These are phyloP conservation scores for Tetraneura akinire DNA, from an alignment of 1,140 invertebrate genomes.

Conservation along the genomic window DNA sequence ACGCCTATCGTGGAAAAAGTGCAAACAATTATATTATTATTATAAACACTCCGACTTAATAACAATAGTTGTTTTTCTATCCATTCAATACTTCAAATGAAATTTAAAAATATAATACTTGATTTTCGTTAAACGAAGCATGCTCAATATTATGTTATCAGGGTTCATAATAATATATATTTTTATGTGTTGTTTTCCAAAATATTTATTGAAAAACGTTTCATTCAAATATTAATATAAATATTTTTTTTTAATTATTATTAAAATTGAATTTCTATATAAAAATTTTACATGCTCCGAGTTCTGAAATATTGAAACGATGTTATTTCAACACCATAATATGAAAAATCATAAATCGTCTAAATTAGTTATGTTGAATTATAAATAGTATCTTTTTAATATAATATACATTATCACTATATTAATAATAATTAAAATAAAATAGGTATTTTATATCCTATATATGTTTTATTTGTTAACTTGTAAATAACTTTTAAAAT, in stretches of 20 bases:
- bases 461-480: background rate
- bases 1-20: background rate
- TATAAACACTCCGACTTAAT: background rate
- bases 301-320: too few relatives aligned
- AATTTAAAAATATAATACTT: background rate
- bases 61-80: slow-evolving; percentile 10
- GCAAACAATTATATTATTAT: background rate
- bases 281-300: background rate
- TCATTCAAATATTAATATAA: background rate
- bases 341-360: too few relatives aligned
- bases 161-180: background rate
- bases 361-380: too few relatives aligned
- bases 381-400: too few relatives aligned
- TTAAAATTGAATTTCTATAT: slow-evolving; percentile 8
- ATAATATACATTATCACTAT: too few relatives aligned
- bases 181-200: slow-evolving; percentile 7
- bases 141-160: background rate
- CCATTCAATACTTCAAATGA: background rate
- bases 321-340: too few relatives aligned
- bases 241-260: background rate
- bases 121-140: background rate
- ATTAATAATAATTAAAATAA: too few relatives aligned
- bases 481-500: background rate
- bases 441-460: background rate
- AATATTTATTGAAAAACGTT: background rate